phyloP scores from a whole-genome alignment of 1,140 invertebrate genomes.

The Micrasema longulum region DNA sequence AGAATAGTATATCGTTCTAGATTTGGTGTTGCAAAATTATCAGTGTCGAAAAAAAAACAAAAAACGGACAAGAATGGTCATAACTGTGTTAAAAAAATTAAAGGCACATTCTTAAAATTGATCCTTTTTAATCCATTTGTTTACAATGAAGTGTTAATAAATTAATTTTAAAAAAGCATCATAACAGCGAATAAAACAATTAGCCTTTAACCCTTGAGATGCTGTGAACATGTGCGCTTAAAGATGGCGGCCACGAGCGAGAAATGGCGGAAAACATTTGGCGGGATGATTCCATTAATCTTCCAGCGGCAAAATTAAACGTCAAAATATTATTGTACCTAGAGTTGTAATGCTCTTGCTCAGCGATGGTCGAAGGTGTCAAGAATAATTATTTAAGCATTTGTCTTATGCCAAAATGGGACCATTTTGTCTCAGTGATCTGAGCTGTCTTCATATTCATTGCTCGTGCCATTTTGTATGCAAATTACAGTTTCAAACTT shows the following conservation, averaged over 20 bases:
- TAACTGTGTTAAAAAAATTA: no score
- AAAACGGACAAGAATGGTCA: no score
- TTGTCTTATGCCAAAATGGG: conserved; percentile 31
- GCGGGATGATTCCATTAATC: conserved; percentile 49
- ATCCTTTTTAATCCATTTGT: no score
- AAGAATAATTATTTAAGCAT: conserved; percentile 42
- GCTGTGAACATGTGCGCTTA: conserved; percentile 3
- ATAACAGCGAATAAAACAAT: conserved; percentile 11
- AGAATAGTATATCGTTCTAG: no score
- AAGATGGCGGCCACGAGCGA: conserved; percentile 11
- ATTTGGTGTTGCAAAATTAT: no score
- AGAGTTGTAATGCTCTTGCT: not conserved
- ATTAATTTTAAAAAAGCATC: not conserved
- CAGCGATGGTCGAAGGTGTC: conserved; percentile 19
- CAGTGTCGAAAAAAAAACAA: no score
- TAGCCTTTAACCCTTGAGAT: not conserved
- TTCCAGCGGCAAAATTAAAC: conserved; percentile 53
- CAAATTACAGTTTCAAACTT: no score
- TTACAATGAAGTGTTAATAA: no score
- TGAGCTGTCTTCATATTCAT: no score
- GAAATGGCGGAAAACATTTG: conserved; percentile 30
- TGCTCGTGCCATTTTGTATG: no score
- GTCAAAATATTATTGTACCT: conserved; percentile 53
- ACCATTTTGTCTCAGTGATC: no score
- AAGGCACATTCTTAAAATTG: no score